Base-by-base conservation (phyloP, 2,113 vertebrate species). In the Dendropsophus ebraccatus region DNA sequence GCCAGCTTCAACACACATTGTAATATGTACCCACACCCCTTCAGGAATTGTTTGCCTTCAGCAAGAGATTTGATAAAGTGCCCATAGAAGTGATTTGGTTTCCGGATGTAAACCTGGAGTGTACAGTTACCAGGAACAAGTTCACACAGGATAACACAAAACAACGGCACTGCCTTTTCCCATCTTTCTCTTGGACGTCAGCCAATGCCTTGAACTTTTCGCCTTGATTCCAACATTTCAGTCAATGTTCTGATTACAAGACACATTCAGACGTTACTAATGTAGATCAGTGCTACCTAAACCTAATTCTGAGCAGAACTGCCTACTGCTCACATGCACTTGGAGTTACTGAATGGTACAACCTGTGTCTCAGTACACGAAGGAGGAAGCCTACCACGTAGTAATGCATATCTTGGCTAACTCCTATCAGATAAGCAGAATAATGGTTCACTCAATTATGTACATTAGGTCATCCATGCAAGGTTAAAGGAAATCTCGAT, bases 121-220 rank as follows among this genome's bases (percentile, higher is more conserved):
- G 58, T 81, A 81, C 78, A 47, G 78, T 81, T 81, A 60, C 78
- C 56, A 65, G 78, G 35, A 62, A 65, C 78, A 47, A 41, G 78
- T 47, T 81, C 35, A 47, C 78, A 65, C 78, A 62, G 78, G 78
- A 81, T 37, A 45, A 81, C 25, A 56, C 74, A 77, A 49, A 76
- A 30, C 50, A 35, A 35, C 28, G 21, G 76, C 52, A 23, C 76
- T 54, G 50, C 56, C 78, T 77, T 77, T 77, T 52, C 54, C 78
- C 58, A 81, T 81, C 54, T 41, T 32, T 62, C 37, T 81, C 25
- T 81, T 81, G 78, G 60, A 81, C 37, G 37, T 35, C 32, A 11
- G 78, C 78, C 78, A 81, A 58, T 28, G 35, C 78, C 37, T 17
- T 81, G 78, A 81, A 81, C 78, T 81, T 81, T 81, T 81, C 37